Evolutionary conservation across 1,140 invertebrate genomes (phyloP), one percentile per base, ranked within the genome.

Genomic region (Pseudoatta argentina): DNA sequence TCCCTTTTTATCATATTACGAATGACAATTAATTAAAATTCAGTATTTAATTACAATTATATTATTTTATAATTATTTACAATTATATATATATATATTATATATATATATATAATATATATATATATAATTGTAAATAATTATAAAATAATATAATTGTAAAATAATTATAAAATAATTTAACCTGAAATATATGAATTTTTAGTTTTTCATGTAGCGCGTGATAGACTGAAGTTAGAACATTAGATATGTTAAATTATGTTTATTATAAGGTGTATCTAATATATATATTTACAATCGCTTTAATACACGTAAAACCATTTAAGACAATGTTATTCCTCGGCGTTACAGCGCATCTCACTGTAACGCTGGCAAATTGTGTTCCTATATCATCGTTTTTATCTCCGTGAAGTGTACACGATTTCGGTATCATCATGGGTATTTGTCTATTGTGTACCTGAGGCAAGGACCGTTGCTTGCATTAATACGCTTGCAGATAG

Each of bases 221-320:
- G 30, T 66, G 21, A 71, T 51, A 79, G 51, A 86, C n/a, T 63
- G 12, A 76, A 85, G 8, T 44, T 18, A 14, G 2, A 24, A 55
- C 61, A 39, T 90, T 88, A 89, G 21, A 51, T 69, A 69, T 92
- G 91, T 92, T 92, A 92, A 92, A 93, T 93, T 93, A 92, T 91
- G 89, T 93, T 93, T 93, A 93, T 92, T 93, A 90, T 93, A 91
- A 81, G 92, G 87, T 93, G 91, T 93, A 93, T 93, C 91, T 93
- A 92, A 91, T 92, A 92, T 93, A 91, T 92, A 92, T 92, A 93
- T 92, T 93, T 93, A 93, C 92, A 93, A 91, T 93, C 89, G 91
- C 77, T 92, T 93, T 92, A 87, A 91, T 93, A 93, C 91, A 93
- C 85, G 91, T 93, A 91, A 92, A 91, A 92, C 88, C 76, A 92